Evolutionary conservation across 2,888 invertebrate species (phyloP), one percentile per base, ranked within the genome.

Genomic region (Acronicta leporina): DNA sequence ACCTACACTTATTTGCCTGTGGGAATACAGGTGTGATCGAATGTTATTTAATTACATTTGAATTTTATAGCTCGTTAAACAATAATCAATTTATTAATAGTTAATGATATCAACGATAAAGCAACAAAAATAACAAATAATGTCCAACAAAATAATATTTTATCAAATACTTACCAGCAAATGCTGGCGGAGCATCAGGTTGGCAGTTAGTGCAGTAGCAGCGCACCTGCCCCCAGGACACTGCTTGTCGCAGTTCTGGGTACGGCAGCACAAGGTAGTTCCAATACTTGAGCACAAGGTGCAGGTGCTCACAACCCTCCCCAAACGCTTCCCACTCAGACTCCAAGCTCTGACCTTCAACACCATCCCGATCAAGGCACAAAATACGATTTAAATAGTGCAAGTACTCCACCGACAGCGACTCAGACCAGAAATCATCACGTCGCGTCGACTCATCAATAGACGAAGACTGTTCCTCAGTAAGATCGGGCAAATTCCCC

Each of bases 221-320:
- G 40, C 83, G 83, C 14, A 92, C 89, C 60, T 90, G 89, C 0
- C 92, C 92, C 86, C 91, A 88, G 1, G 90, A 88, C 8, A 92
- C 88, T 0, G 90, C 90, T 33, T 83, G 86, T 13, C 90, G 78
- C 59, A 93, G 63, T 60, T 91, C 92, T 0, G 92, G 91, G 41
- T 88, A 92, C 1, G 91, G 89, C 48, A 84, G 65, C 56, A 88
- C 87, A 16, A 92, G 68, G 43, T 82, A 88, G 46, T 88, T 86
- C 93, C 92, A 94, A 57, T 87, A 94, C 71, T 92, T 92, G 7
- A 94, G 68, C 56, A 91, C 92, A 42, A 89, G 60, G 41, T 90
- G 91, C 61, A 94, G 75, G 57, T 92, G 91, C 60, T 91, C 91
- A 53, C 94, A 94, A 0, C 88, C 82, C 43, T 88, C 89, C 0